phyloP scores from a whole-genome alignment of 2,888 invertebrate species.

The Sclerodermus sp. region DNA sequence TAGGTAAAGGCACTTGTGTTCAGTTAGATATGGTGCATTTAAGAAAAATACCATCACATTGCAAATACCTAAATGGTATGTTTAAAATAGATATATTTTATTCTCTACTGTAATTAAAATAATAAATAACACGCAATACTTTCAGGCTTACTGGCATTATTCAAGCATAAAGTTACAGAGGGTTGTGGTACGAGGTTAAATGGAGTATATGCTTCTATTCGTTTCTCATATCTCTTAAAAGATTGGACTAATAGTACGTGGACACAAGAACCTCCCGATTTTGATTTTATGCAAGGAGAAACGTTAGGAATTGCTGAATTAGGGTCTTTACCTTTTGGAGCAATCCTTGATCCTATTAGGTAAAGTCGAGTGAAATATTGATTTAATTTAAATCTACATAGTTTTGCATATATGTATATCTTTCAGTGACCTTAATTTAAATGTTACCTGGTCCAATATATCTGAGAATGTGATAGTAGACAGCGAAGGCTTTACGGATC shows the following conservation, averaged over 20 bases:
- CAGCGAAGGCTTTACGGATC: slow-evolving; percentile 83
- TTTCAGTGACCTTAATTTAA: slow-evolving; percentile 70
- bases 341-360: slow-evolving; percentile 76
- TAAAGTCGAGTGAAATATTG: slow-evolving; percentile 27
- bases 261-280: slow-evolving; percentile 65
- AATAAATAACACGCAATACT: slow-evolving; percentile 8
- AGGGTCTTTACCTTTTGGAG: slow-evolving; percentile 79
- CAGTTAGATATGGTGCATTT: slow-evolving; percentile 89
- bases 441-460: slow-evolving; percentile 84
- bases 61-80: slow-evolving; percentile 75
- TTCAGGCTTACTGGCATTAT: slow-evolving; percentile 74
- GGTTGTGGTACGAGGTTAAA: slow-evolving; percentile 58
- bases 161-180: slow-evolving; percentile 83
- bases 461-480: slow-evolving; percentile 86
- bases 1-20: slow-evolving; percentile 75
- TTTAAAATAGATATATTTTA: background rate
- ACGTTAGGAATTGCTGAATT: slow-evolving; percentile 61
- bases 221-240: slow-evolving; percentile 73
- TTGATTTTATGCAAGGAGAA: slow-evolving; percentile 62
- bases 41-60: slow-evolving; percentile 76
- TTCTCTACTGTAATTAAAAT: background rate
- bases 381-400: background rate
- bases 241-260: slow-evolving; percentile 66
- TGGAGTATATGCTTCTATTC: slow-evolving; percentile 71
- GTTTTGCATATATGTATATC: background rate